Base-by-base conservation (phyloP, 2,113 vertebrate species). In the Pithys albifrons region DNA sequence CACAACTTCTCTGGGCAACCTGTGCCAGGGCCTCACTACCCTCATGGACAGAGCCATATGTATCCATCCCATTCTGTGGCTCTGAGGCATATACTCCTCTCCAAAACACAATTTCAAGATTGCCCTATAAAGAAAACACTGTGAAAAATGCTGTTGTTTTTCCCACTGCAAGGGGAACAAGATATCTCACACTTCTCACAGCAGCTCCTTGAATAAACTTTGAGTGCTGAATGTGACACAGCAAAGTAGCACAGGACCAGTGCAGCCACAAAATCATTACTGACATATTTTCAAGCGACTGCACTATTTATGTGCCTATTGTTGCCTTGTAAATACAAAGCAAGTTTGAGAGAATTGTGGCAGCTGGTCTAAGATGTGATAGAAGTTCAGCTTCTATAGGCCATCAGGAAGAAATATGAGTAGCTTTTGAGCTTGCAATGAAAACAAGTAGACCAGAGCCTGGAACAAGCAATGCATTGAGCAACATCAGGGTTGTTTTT, bases 271-370 rank as follows among this genome's bases (percentile, higher is more conserved):
- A 89, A 94, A 91, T 93, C 89, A 91, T 91, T 85, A 46, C 69
- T 80, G 37, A 58, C 31, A 24, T 82, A 95, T 94, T 97, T 97
- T 94, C 58, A 76, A 73, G 72, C 39, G 15, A 81, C n/a, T 70
- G 9, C 49, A 49, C 48, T 31, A 16, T 86, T 96, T 95, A 75
- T 95, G 46, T 95, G 41, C 80, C 43, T 75, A 96, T 96, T 59
- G 46, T 93, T 97, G 83, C 75, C 82, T 95, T 95, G 67, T 90
- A 97, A 96, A 95, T 69, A 91, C 73, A 57, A 84, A 94, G 78
- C 29, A 72, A 80, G 24, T 85, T 93, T 14, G 18, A 69, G 67
- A 77, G 45, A 94, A 93, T 54, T 77, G 59, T 31, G 14, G 39
- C 41, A 84, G 22, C 69, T 91, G 19, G 39, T 79, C 27, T 81